Conservation (phyloP, 2,797 vertebrate species). For the Hippoglossus hippoglossus region DNA sequence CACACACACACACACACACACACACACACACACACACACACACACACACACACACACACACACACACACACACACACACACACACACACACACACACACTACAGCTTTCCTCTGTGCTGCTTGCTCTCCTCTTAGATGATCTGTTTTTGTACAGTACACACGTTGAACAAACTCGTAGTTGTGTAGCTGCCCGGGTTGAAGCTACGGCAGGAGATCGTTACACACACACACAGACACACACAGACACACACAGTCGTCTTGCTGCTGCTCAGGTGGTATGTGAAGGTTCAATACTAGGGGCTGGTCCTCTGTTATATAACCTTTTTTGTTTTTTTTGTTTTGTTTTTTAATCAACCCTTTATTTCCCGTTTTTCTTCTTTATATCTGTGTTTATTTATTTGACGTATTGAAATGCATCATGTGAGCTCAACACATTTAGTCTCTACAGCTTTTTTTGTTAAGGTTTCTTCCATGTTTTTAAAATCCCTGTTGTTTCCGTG, state of each 20-base stretch:
- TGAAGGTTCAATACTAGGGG: constrained; percentile 79
- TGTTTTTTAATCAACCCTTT: constrained; percentile 27
- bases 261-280: constrained; percentile 60
- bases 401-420: constrained; percentile 36
- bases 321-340: constrained; percentile 51
- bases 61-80: constrained; percentile 41
- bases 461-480: constrained; percentile 38
- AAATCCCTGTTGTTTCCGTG: constrained; percentile 12
- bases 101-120: constrained; percentile 63
- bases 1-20: constrained; percentile 39
- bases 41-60: constrained; percentile 44
- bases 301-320: constrained; percentile 83
- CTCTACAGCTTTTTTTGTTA: constrained; percentile 10
- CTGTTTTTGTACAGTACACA: constrained; percentile 69
- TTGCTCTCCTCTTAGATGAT: constrained; percentile 63
- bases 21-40: constrained; percentile 40
- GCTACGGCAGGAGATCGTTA: constrained; percentile 54
- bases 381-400: constrained; percentile 74
- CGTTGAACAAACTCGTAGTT: constrained; percentile 58
- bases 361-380: constrained; percentile 36
- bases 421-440: constrained; percentile 26
- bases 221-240: constrained; percentile 34
- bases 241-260: constrained; percentile 37
- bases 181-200: constrained; percentile 48
- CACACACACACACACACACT: constrained; percentile 34